Evolutionary conservation across 2,888 invertebrate species (phyloP).

Genomic region (Heliconius cydno): DNA sequence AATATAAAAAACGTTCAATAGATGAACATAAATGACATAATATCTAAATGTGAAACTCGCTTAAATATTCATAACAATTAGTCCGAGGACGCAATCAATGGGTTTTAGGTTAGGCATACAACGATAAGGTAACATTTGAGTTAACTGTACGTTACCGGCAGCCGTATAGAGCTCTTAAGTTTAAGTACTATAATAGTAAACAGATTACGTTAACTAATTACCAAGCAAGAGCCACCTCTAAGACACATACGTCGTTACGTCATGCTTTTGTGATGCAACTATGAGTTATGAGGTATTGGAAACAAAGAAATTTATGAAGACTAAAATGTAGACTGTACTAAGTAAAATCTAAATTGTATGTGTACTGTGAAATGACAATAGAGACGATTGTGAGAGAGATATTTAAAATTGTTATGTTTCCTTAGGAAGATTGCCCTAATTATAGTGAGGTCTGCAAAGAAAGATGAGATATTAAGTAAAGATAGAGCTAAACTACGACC

Average conservation of each 20-base stretch:
- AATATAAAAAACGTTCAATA: not conserved
- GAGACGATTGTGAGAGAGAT: not conserved
- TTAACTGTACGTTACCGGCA: conserved; percentile 8
- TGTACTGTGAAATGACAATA: not conserved
- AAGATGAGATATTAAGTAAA: conserved; percentile 4
- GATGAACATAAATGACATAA: conserved; percentile 3
- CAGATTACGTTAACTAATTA: conserved; percentile 30
- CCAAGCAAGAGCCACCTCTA: conserved; percentile 1
- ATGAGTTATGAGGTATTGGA: not conserved
- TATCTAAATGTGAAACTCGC: conserved; percentile 5
- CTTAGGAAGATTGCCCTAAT: not conserved
- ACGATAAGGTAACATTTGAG: conserved; percentile 23
- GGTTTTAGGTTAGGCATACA: conserved; percentile 4
- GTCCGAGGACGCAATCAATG: conserved; percentile 22
- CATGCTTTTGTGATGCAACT: conserved; percentile 15
- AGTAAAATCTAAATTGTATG: not conserved
- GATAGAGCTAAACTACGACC: conserved; percentile 32
- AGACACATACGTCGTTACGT: conserved; percentile 7
- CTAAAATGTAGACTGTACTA: not conserved
- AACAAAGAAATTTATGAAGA: not conserved
- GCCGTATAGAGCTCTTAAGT: conserved; percentile 17
- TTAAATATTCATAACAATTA: conserved; percentile 19
- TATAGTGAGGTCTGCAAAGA: not conserved
- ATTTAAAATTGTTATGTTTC: not conserved
- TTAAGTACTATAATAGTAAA: conserved; percentile 24